These are phyloP conservation scores for Dendrocopos noguchii DNA, from an alignment of 2,113 vertebrate genomes.

Conservation along the genomic window DNA sequence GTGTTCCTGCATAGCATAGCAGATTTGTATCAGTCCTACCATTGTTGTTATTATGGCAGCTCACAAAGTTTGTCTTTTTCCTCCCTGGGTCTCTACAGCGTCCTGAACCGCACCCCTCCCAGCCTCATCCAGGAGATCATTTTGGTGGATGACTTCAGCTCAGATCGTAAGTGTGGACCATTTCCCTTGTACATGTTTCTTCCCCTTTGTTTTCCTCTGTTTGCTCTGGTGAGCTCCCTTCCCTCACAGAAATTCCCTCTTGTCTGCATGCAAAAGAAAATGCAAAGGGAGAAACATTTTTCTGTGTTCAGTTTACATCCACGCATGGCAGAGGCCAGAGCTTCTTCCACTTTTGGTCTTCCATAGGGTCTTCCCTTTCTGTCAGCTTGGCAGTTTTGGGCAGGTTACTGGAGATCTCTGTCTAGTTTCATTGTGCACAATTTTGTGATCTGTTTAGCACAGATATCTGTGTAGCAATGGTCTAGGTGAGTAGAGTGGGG, in stretches of 20 bases:
- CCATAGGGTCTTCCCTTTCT: neutral
- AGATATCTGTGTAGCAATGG: neutral
- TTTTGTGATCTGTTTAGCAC: neutral
- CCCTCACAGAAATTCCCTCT: neutral
- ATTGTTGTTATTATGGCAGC: neutral
- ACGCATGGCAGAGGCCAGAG: neutral
- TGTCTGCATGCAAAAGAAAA: neutral
- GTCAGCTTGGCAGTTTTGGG: neutral
- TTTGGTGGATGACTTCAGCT: slow-evolving; percentile 97
- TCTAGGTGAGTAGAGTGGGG: neutral
- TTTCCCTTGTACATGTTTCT: neutral
- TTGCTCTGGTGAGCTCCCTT: neutral
- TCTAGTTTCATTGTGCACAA: neutral
- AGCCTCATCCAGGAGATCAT: slow-evolving; percentile 94
- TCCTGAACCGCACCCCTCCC: slow-evolving; percentile 90
- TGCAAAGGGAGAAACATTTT: neutral
- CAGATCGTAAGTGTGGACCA: slow-evolving; percentile 86
- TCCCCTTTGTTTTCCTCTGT: neutral
- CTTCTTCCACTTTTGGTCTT: neutral
- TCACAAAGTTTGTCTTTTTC: neutral
- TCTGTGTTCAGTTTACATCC: neutral
- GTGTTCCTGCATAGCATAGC: neutral
- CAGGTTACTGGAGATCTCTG: neutral
- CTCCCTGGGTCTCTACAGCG: slow-evolving; percentile 73
- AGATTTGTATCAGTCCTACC: neutral